Base-by-base conservation (phyloP, 2,888 invertebrate species). In the Onchidella celtica region DNA sequence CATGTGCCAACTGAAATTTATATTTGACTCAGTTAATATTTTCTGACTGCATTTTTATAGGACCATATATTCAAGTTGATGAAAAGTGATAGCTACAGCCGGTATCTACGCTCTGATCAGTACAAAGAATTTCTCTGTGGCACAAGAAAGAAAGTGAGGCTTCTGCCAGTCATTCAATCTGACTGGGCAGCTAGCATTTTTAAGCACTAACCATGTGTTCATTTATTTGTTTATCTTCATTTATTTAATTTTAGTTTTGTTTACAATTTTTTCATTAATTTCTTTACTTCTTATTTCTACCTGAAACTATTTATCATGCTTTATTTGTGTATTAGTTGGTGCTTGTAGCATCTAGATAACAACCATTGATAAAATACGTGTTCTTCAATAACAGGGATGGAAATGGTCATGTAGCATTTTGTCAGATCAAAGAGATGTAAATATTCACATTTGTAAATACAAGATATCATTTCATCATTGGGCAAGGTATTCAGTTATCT, bases 41-140 rank as follows among this genome's bases (percentile, higher is more conserved):
- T n/a, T n/a, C n/a, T n/a, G n/a, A n/a, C n/a, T n/a, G n/a, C n/a
- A n/a, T n/a, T n/a, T 47, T 90, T 91, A 72, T 95, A 98, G 98
- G 97, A 98, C 9, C 99, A 99, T 94, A 99, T 99, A 59, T 99
- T 99, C 94, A 98, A 99, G 92, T 95, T 99, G 89, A 99, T 99
- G 99, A 99, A 99, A 93, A 98, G 97, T 87, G 99, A 99, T 94
- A 98, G 98, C 92, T 99, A 99, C 93, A 98, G 98, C 78, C 95
- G 99, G 88, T 99, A 99, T 93, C 95, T 99, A 77, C 96, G 99
- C 86, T 99, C 99, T 0, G 99, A 99, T 89, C 97, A 98, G 97
- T 99, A 99, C 94, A 98, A 98, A 95, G 99, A 99, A 89, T 97
- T 97, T 92, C 95, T 99, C 84, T 98, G 97, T 93, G 97, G 97